Conservation (phyloP, 1,140 invertebrate genomes). For the Drosophila pectinifera region DNA sequence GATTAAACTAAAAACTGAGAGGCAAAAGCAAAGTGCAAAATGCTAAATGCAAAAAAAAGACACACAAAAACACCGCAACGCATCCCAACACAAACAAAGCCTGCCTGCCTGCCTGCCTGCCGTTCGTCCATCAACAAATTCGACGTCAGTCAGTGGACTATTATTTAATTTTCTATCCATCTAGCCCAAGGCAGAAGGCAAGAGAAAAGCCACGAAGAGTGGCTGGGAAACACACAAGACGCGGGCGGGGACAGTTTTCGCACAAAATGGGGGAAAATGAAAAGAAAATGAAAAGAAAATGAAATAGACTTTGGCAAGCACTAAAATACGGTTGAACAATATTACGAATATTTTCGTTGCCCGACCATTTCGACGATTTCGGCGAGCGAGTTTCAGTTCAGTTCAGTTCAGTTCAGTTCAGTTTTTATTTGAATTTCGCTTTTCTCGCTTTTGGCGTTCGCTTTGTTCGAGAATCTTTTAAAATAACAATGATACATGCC, state of each 20-base stretch:
- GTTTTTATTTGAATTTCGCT: slow-evolving; percentile 25
- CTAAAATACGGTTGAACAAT: slow-evolving; percentile 69
- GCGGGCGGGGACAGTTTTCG: slow-evolving; percentile 48
- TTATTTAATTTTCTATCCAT: slow-evolving; percentile 74
- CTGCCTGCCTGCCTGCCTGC: slow-evolving; percentile 4
- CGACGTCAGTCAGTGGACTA: slow-evolving; percentile 74
- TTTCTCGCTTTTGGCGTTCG: slow-evolving; percentile 9
- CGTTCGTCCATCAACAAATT: slow-evolving; percentile 45
- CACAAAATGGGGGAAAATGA: slow-evolving; percentile 41
- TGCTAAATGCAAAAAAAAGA: neutral
- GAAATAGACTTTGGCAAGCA: slow-evolving; percentile 58
- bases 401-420: slow-evolving; percentile 30
- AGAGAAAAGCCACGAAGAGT: too few species aligned
- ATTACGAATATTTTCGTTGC: slow-evolving; percentile 67
- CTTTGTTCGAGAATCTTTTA: slow-evolving; percentile 74
- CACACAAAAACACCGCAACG: slow-evolving; percentile 17
- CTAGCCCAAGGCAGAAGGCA: slow-evolving; percentile 45
- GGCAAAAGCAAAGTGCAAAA: slow-evolving; percentile 15
- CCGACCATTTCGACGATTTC: slow-evolving; percentile 27
- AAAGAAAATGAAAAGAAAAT: slow-evolving; percentile 49
- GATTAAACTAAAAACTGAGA: slow-evolving; percentile 69
- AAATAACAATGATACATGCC: slow-evolving; percentile 82
- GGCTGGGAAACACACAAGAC: too few species aligned
- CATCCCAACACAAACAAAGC: slow-evolving; percentile 49
- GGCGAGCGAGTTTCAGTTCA: slow-evolving; percentile 35